Evolutionary conservation across 1,140 invertebrate genomes (phyloP).

Genomic region (Diachasmimorpha longicaudata): DNA sequence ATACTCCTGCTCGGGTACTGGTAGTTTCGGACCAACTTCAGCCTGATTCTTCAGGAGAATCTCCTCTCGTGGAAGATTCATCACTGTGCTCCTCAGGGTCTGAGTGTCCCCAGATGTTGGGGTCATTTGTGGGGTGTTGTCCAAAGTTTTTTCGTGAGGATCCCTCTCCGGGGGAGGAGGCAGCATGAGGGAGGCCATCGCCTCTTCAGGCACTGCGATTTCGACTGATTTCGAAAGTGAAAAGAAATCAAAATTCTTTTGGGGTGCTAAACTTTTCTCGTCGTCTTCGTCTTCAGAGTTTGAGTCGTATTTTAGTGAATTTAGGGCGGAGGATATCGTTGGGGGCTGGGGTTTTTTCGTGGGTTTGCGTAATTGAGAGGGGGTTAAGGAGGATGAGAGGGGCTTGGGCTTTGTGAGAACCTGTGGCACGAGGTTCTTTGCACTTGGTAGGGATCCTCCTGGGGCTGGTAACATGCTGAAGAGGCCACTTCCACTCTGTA

Average conservation of each 20-base stretch:
- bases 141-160: background rate
- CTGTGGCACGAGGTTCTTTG: conserved; percentile 50
- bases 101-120: conserved; percentile 12
- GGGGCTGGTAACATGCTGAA: conserved; percentile 59
- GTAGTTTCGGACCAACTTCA: conserved; percentile 57
- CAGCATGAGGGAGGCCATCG: conserved; percentile 20
- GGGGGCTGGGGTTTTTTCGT: background rate
- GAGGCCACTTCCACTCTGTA: conserved; percentile 49
- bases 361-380: conserved; percentile 10
- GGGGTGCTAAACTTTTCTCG: conserved; percentile 29
- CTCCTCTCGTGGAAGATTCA: conserved; percentile 53
- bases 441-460: conserved; percentile 22
- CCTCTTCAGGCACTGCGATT: background rate
- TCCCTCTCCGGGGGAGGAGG: background rate
- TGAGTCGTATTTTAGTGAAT: conserved; percentile 49
- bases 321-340: conserved; percentile 19
- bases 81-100: conserved; percentile 46
- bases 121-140: background rate
- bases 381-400: background rate
- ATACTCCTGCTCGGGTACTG: conserved; percentile 61
- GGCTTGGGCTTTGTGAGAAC: conserved; percentile 42
- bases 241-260: conserved; percentile 40
- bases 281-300: conserved; percentile 61
- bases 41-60: conserved; percentile 57
- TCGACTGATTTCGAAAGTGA: conserved; percentile 35